Evolutionary conservation across 2,888 invertebrate species (phyloP).

Genomic region (Digitonthophagus gazella): DNA sequence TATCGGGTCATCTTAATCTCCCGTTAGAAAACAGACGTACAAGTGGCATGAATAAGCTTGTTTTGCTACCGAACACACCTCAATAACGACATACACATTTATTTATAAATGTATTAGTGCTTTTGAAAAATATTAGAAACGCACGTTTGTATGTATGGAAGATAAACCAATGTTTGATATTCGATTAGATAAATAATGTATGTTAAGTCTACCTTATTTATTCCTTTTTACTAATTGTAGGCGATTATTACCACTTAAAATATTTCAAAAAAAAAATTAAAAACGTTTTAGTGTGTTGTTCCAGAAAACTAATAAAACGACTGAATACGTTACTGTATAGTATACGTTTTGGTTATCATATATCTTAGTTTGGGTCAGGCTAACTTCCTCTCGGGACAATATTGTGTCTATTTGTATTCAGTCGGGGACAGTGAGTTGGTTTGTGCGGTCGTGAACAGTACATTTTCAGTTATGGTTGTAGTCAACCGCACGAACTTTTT

Average conservation of each 20-base stretch:
- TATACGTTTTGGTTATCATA: constrained; percentile 32
- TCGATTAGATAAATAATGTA: not conserved
- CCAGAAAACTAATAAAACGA: not conserved
- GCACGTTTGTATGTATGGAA: not conserved
- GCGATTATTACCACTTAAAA: too few species aligned
- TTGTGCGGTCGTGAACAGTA: not conserved
- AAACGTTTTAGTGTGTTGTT: too few species aligned
- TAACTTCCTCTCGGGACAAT: constrained; percentile 36
- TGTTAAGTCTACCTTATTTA: too few species aligned
- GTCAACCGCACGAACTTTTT: too few species aligned
- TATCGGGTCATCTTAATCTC: not conserved
- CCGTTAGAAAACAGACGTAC: not conserved
- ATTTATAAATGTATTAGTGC: not conserved
- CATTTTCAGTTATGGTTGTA: not conserved
- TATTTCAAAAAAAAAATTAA: too few species aligned
- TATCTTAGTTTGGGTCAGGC: constrained; percentile 38
- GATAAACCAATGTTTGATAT: not conserved
- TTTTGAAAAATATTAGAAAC: too few species aligned
- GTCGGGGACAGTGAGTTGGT: constrained; percentile 8
- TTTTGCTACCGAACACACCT: too few species aligned
- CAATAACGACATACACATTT: too few species aligned
- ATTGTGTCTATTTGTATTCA: constrained; percentile 27
- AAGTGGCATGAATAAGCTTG: too few species aligned
- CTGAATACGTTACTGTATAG: constrained; percentile 30
- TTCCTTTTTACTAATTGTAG: too few species aligned